Conservation (phyloP, 2,888 invertebrate species). For the Amaurobius ferox region DNA sequence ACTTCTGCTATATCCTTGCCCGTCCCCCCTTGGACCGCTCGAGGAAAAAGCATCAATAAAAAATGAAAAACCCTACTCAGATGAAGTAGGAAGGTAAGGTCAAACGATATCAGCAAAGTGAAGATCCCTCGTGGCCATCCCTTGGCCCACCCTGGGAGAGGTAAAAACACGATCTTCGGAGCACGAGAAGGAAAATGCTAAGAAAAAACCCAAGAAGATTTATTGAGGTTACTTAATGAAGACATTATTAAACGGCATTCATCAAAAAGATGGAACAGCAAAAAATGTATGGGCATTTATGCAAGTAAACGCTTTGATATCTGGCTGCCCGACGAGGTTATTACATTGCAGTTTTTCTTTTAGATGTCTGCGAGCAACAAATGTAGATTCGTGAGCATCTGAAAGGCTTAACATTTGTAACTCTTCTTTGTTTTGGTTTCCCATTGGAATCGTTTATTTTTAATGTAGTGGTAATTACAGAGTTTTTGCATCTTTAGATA, state of each 20-base stretch:
- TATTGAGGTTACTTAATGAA: slow-evolving; percentile 67
- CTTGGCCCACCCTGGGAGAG: slow-evolving; percentile 63
- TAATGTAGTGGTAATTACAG: slow-evolving; percentile 9
- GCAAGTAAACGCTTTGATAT: slow-evolving; percentile 8
- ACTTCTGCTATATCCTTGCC: slow-evolving; percentile 9
- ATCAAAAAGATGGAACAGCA: slow-evolving; percentile 36
- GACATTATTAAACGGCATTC: slow-evolving; percentile 68
- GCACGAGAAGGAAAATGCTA: not conserved
- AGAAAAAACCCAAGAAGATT: slow-evolving; percentile 49
- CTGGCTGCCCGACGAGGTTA: not conserved
- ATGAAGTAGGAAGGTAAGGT: slow-evolving; percentile 55
- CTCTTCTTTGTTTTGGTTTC: not conserved
- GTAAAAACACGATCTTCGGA: slow-evolving; percentile 49
- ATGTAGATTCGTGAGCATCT: not conserved
- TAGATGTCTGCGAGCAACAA: not conserved
- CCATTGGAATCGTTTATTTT: not conserved
- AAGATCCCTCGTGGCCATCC: slow-evolving; percentile 47
- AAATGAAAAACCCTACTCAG: slow-evolving; percentile 14
- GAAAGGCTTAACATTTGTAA: not conserved
- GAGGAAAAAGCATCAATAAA: not conserved
- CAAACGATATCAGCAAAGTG: slow-evolving; percentile 49
- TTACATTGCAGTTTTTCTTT: not conserved
- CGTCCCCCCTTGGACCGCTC: not conserved
- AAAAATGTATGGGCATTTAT: slow-evolving; percentile 18
- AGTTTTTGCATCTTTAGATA: not conserved